These are phyloP conservation scores for Oriolus oriolus DNA, from an alignment of 2,113 vertebrate species.

Conservation along the genomic window DNA sequence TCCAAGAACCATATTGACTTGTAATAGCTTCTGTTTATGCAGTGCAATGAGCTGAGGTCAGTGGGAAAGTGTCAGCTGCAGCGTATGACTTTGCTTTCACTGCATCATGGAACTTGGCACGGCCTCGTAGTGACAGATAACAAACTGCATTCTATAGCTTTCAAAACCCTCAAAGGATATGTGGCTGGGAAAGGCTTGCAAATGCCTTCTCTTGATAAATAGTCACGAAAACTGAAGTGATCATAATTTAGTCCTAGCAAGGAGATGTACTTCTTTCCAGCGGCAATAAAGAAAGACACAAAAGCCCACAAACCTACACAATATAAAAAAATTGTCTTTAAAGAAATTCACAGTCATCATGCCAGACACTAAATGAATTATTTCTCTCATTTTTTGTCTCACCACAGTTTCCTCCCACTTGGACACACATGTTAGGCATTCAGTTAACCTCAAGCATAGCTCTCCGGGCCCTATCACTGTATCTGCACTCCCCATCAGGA, in stretches of 20 bases:
- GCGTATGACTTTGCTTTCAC: constrained; percentile 31
- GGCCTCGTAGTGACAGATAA: background rate
- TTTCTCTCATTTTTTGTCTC: constrained; percentile 59
- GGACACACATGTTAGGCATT: constrained; percentile 62
- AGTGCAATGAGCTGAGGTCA: constrained; percentile 25
- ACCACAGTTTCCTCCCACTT: constrained; percentile 67
- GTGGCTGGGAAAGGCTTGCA: constrained; percentile 21
- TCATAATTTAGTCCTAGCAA: constrained; percentile 29
- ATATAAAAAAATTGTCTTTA: constrained; percentile 20
- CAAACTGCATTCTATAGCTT: constrained; percentile 38
- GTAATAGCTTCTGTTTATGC: constrained; percentile 37
- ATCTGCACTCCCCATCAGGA: constrained; percentile 54
- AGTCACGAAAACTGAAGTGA: constrained; percentile 26
- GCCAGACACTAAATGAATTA: constrained; percentile 59
- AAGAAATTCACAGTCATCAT: constrained; percentile 20
- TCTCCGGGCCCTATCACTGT: constrained; percentile 4
- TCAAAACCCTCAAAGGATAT: constrained; percentile 35
- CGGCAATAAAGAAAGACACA: background rate
- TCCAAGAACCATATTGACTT: constrained; percentile 21
- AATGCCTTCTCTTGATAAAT: constrained; percentile 39
- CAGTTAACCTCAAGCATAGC: constrained; percentile 28
- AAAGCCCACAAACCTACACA: constrained; percentile 13
- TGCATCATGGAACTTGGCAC: constrained; percentile 49
- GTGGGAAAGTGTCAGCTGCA: constrained; percentile 38
- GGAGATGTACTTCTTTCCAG: constrained; percentile 38